Base-by-base conservation (phyloP, 2,797 vertebrate species). In the Sarcoramphus papa region DNA sequence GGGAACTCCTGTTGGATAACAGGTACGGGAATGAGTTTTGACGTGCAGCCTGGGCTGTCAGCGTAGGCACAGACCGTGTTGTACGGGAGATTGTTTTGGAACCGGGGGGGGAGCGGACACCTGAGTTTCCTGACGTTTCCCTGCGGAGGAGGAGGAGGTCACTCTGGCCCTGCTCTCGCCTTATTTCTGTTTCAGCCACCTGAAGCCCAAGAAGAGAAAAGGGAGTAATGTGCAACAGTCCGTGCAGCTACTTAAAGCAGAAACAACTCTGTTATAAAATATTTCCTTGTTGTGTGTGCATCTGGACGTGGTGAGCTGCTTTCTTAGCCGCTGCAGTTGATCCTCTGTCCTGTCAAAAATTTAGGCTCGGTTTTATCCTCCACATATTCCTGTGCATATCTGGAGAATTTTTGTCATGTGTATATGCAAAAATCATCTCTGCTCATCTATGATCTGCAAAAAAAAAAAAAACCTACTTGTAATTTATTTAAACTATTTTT, bases 371-470 rank as follows among this genome's bases (percentile, higher is more conserved):
- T 30, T 47, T 63, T n/a, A 21, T 40, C 15, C 12, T 28, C 12
- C 0, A 1, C 2, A 0, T 43, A 3, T 30, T 30, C 22, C 45
- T 37, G 27, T 19, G 10, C 5, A 2, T 18, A 23, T 15, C 15
- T 33, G 24, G 20, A 53, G 30, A 27, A 20, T 40, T 37, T 77
- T 59, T 25, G 18, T 37, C 33, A 1, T 12, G 37, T 7, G 15
- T 33, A 27, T 13, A 24, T 20, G 22, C 40, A 37, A 53, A 69
- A 24, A 30, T 33, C 15, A 54, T 23, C 33, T 24, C 30, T n/a
- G 12, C 31, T 64, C 28, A 8, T 54, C 23, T 65, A 3, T 33
- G 50, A 23, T n/a, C 19, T 56, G 50, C 10, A 28, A 63, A 72
- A 27, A 10, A 14, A 6, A 2, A 28, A 16, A 59, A 10, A 22